Conservation (phyloP, 2,888 invertebrate genomes). For the Bugulina stolonifera region DNA sequence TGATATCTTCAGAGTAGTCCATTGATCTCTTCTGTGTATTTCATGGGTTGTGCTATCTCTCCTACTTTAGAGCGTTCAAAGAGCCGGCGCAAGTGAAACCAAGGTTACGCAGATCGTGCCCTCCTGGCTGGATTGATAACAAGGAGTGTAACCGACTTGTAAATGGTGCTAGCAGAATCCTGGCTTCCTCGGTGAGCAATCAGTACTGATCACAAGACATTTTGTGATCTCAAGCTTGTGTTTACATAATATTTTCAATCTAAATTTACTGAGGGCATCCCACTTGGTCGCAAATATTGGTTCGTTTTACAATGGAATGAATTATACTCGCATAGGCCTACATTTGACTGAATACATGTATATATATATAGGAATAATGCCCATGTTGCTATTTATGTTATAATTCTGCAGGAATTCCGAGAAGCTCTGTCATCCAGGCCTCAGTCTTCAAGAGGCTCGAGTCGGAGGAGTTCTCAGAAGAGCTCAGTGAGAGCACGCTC, state of each 20-base stretch:
- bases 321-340: no score
- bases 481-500: background rate
- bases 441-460: background rate
- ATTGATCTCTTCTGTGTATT: no score
- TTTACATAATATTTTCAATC: no score
- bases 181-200: constrained; percentile 44
- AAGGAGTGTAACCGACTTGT: constrained; percentile 44
- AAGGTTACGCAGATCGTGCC: background rate
- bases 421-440: background rate
- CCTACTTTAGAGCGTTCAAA: constrained; percentile 2
- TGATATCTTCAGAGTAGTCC: no score
- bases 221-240: no score
- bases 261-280: no score
- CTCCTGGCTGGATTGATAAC: constrained; percentile 24
- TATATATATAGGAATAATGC: no score
- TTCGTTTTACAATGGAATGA: no score
- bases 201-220: no score
- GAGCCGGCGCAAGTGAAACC: background rate
- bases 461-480: background rate
- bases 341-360: no score
- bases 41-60: no score
- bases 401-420: background rate
- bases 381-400: background rate
- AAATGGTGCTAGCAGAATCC: constrained; percentile 45
- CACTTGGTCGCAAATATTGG: no score